Conservation (phyloP, 2,797 vertebrate genomes). For the Sebastes hopkinsi region DNA sequence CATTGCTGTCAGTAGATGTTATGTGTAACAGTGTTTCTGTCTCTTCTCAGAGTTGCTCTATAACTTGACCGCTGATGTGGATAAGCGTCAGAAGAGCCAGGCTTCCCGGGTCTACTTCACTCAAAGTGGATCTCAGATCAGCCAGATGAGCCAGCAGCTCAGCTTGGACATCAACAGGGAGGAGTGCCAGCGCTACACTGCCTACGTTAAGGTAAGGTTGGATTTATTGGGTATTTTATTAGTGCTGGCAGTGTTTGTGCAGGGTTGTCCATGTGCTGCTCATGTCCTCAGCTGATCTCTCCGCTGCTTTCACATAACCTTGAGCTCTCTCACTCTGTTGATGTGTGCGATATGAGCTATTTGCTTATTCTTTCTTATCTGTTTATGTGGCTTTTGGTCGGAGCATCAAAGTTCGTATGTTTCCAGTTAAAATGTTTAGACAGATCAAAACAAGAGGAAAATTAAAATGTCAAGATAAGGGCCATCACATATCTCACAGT, state of each 20-base stretch:
- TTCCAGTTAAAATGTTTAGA: conserved; percentile 43
- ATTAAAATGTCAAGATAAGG: conserved; percentile 11
- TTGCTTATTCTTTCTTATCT: conserved; percentile 45
- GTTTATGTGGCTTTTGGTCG: conserved; percentile 37
- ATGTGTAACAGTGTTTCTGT: conserved; percentile 12
- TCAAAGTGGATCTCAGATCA: conserved; percentile 86
- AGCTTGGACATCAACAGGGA: conserved; percentile 84
- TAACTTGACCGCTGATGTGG: conserved; percentile 91
- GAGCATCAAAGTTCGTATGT: conserved; percentile 8
- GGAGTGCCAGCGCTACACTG: conserved; percentile 87
- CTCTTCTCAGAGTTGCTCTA: conserved; percentile 88
- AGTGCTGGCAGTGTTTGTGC: conserved; percentile 16
- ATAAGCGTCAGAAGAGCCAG: conserved; percentile 90
- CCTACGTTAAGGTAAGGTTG: conserved; percentile 91
- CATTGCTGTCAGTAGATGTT: background rate
- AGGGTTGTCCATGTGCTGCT: conserved; percentile 1
- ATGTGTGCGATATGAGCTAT: conserved; percentile 47
- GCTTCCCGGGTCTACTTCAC: conserved; percentile 89
- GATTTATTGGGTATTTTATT: background rate
- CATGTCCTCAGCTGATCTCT: conserved; percentile 57
- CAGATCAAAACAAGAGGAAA: background rate
- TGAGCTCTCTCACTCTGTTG: conserved; percentile 21
- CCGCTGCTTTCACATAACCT: conserved; percentile 59
- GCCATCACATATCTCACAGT: background rate
- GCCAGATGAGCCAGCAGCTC: conserved; percentile 86